Conservation (phyloP, 2,113 vertebrate species). For the Hemiprocne comata region DNA sequence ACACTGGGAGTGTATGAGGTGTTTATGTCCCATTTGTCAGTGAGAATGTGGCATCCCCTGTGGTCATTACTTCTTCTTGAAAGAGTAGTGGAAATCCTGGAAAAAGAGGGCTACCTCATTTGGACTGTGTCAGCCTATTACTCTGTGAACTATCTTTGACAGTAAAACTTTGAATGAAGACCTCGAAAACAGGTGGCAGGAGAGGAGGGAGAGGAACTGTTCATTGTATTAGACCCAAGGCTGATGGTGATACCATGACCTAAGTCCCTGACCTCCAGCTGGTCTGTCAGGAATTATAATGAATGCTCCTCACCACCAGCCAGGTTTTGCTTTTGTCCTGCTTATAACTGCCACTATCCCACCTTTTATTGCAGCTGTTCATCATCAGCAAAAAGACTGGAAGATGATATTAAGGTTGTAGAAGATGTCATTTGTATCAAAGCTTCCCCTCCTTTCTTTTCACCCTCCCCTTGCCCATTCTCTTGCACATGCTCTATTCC, state of each 20-base stretch:
- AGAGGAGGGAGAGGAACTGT: neutral
- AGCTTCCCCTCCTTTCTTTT: slow-evolving; percentile 2
- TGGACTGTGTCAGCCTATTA: neutral
- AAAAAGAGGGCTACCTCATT: neutral
- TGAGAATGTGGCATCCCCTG: neutral
- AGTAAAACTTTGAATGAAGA: slow-evolving; percentile 13
- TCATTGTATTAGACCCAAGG: neutral
- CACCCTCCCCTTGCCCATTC: neutral
- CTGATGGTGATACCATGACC: neutral
- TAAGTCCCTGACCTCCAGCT: neutral
- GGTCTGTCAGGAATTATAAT: neutral
- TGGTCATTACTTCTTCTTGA: neutral
- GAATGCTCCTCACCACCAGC: neutral
- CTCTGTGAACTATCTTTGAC: neutral
- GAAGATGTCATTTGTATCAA: slow-evolving; percentile 41
- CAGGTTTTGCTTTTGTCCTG: slow-evolving; percentile 45
- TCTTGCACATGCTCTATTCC: neutral
- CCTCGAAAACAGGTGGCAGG: neutral
- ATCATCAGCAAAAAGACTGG: slow-evolving; percentile 47
- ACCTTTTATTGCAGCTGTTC: slow-evolving; percentile 61
- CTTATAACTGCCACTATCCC: slow-evolving; percentile 9
- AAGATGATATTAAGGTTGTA: slow-evolving; percentile 55
- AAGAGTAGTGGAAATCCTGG: neutral
- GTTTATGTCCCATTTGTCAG: neutral
- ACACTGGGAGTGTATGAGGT: neutral